These are phyloP conservation scores for Vesta saturnalis DNA, from an alignment of 2,888 invertebrate genomes.

Conservation along the genomic window DNA sequence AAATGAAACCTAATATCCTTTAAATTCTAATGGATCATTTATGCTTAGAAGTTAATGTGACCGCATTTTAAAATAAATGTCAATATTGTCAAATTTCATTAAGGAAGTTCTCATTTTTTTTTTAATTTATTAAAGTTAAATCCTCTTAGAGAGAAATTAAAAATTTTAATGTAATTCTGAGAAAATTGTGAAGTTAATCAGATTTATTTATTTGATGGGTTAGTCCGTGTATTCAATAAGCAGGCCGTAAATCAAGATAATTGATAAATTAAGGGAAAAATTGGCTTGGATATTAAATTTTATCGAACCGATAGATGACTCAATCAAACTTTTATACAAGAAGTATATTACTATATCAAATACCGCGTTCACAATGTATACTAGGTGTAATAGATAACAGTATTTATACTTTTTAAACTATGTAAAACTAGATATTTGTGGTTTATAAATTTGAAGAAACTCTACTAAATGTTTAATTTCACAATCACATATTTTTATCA, in stretches of 20 bases:
- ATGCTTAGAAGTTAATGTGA: background rate
- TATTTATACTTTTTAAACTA: no score
- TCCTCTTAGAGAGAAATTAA: background rate
- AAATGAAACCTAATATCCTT: conserved; percentile 32
- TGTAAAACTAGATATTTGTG: no score
- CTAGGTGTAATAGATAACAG: no score
- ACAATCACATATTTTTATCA: no score
- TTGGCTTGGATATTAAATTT: background rate
- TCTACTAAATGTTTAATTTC: no score
- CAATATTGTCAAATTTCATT: background rate
- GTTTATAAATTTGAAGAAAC: no score
- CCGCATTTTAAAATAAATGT: background rate
- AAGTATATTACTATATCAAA: no score
- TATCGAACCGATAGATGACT: background rate
- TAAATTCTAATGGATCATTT: conserved; percentile 32
- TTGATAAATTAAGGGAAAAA: background rate
- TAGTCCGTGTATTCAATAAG: background rate
- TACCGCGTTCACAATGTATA: no score
- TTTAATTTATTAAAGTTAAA: background rate
- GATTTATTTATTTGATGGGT: background rate
- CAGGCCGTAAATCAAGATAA: background rate
- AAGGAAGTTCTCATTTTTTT: no score
- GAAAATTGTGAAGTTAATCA: background rate
- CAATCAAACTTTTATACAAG: background rate
- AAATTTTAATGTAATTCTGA: background rate